phyloP scores from a whole-genome alignment of 2,888 invertebrate species.

The Pegoplata infirma region DNA sequence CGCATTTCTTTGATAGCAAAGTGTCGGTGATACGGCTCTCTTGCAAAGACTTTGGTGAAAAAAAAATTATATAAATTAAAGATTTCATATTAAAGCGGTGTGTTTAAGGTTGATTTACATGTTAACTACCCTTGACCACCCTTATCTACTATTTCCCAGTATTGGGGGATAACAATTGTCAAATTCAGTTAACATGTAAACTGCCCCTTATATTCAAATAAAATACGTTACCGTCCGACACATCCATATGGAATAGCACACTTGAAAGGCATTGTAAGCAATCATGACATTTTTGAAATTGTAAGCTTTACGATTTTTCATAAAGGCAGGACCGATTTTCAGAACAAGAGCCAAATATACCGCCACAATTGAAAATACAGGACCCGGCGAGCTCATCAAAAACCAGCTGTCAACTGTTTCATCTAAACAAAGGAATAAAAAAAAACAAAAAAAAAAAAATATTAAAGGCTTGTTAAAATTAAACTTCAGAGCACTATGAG shows the following conservation, averaged over 20 bases:
- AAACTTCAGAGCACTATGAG: no score
- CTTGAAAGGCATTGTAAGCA: slow-evolving; percentile 92
- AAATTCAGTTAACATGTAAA: no score
- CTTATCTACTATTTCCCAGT: no score
- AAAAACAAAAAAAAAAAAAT: slow-evolving; percentile 2
- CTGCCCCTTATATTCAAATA: no score
- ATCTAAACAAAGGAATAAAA: slow-evolving; percentile 82
- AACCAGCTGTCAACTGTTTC: slow-evolving; percentile 87
- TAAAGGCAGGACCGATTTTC: slow-evolving; percentile 86
- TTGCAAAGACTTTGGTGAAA: slow-evolving; percentile 68
- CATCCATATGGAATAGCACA: slow-evolving; percentile 89
- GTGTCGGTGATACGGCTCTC: slow-evolving; percentile 74
- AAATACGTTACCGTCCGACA: slow-evolving; percentile 74
- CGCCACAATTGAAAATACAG: slow-evolving; percentile 83
- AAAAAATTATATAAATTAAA: neutral
- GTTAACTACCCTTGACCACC: no score
- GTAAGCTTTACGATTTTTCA: slow-evolving; percentile 86
- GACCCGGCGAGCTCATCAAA: slow-evolving; percentile 87
- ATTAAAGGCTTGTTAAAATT: no score
- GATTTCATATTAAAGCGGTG: neutral
- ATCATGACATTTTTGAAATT: slow-evolving; percentile 86
- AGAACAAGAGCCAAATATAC: slow-evolving; percentile 86
- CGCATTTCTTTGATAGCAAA: slow-evolving; percentile 73
- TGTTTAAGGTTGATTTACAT: no score
- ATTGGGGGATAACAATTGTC: neutral